Percentiles rank a stretch among this genome's conserved stretches.
phyloP scores from a whole-genome alignment of 2,888 invertebrate genomes.

The Ormia ochracea region DNA sequence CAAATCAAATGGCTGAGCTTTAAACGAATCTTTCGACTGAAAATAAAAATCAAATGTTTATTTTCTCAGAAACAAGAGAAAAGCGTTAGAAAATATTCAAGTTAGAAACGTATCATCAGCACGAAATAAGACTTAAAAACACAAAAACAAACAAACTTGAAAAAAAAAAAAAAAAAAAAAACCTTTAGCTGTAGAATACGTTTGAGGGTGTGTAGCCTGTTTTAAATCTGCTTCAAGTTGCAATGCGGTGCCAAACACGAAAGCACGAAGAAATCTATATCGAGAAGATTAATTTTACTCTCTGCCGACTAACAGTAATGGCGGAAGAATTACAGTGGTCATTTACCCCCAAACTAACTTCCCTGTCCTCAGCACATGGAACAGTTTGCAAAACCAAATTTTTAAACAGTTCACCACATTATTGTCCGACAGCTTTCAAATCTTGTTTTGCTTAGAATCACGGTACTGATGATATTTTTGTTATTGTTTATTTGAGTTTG shows the following conservation, averaged over 20 bases:
- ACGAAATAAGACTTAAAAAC: not conserved
- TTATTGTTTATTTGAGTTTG: constrained; percentile 9
- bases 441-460: constrained; percentile 40
- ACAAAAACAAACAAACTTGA: not conserved
- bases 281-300: constrained; percentile 4
- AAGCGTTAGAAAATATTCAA: not conserved
- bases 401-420: constrained; percentile 50
- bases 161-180: not conserved
- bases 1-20: constrained; percentile 43
- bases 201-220: not conserved
- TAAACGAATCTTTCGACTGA: not conserved
- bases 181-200: not conserved
- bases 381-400: constrained; percentile 11
- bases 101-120: not conserved
- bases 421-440: constrained; percentile 35
- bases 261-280: not conserved
- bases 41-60: constrained; percentile 34
- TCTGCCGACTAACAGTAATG: not conserved
- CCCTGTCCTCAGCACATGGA: not conserved
- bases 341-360: not conserved
- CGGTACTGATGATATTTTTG: constrained; percentile 13
- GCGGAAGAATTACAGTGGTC: not conserved
- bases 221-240: not conserved
- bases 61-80: constrained; percentile 7
- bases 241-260: not conserved